Base-by-base conservation (phyloP, 1,140 invertebrate genomes). In the Magallana gigas region DNA sequence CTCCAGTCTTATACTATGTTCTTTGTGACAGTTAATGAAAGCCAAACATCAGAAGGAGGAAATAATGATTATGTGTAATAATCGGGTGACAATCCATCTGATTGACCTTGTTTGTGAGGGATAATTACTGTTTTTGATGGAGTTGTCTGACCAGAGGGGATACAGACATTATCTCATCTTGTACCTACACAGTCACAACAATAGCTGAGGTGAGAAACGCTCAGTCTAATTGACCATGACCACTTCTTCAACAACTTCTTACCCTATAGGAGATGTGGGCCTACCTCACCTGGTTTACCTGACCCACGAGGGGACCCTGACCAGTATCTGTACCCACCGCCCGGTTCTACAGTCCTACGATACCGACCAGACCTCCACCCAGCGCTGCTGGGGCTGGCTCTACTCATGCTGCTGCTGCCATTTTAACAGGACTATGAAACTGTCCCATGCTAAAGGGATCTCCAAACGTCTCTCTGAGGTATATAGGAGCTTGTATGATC, bases 381-480 rank as follows among this genome's bases (percentile, higher is more conserved):
- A 85, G 9, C 29, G 56, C 76, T 58, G 23, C 8, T 83, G 64
- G 57, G 71, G 68, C 14, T 89, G 87, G 85, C 68, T 80, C 76
- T 57, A 84, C 64, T 85, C 57, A 23, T 90, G 86, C 60, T 88
- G 86, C n/a, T 80, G 87, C 36, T 88, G 85, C 64, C 71, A 83
- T 58, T 83, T 71, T 64, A 86, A 84, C 23, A 86, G 84, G 71
- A 88, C 58, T 57, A 88, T 90, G 84, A 90, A 86, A 88, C 80
- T 90, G 16, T 86, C 89, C 58, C 86, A 90, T 90, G 87, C 89
- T 18, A 90, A 90, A 85, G 86, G 89, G n/a, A 88, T 90, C 57
- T 88, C 89, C 12, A 88, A 90, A 64, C 29, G 89, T 36, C 18
- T 90, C 8, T 90, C 89, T 11, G 89, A 86, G 89, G 89, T 90